A percentile compares a stretch with the other conserved stretches of the same genome.
Conservation (phyloP, 2,113 vertebrate species). For the Aldabrachelys gigantea region DNA sequence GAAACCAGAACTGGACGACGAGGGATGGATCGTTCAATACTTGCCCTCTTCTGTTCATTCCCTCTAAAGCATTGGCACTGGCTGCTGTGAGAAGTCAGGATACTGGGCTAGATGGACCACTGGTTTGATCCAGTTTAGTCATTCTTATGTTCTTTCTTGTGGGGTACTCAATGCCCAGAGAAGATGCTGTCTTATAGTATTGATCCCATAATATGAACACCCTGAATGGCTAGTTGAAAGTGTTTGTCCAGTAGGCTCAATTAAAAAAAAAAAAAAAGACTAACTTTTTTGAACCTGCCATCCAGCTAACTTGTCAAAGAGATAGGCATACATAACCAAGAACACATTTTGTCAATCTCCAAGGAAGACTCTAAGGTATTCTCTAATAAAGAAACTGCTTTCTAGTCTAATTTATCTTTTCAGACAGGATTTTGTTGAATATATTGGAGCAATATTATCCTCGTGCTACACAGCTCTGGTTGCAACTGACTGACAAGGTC, state of each 20-base stretch:
- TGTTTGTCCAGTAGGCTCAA: neutral
- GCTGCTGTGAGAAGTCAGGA: neutral
- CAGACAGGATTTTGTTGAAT: conserved; percentile 24
- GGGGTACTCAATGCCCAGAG: neutral
- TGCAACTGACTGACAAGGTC: neutral
- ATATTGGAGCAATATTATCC: neutral
- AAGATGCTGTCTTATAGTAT: neutral
- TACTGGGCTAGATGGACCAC: neutral
- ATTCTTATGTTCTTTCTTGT: neutral
- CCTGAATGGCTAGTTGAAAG: rapidly evolving
- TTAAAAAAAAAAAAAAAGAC: neutral
- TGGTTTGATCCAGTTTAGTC: neutral
- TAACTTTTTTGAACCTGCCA: rapidly evolving
- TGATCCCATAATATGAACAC: rapidly evolving
- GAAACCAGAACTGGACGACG: neutral
- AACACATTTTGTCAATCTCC: neutral
- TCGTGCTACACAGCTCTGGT: neutral
- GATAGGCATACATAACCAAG: rapidly evolving
- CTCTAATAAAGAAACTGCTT: neutral
- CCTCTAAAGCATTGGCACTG: neutral
- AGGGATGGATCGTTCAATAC: neutral
- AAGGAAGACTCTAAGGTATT: neutral
- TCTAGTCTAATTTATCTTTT: conserved; percentile 22
- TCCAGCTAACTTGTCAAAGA: neutral
- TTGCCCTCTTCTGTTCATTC: neutral